Conservation (phyloP, 2,797 vertebrate genomes). For the Falco naumanni region DNA sequence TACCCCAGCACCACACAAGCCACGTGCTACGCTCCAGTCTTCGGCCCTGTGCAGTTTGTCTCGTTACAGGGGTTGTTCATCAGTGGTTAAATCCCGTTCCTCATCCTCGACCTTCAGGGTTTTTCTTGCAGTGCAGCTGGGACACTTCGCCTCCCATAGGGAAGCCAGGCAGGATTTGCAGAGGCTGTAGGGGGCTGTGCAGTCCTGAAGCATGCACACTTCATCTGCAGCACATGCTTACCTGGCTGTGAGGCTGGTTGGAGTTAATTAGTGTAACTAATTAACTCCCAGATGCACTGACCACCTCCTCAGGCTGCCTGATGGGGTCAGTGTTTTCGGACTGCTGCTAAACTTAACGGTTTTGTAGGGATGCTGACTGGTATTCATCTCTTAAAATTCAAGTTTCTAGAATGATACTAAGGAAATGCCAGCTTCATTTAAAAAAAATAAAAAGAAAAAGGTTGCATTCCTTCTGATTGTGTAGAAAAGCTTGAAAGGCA, state of each 20-base stretch:
- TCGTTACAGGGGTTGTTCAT: no score
- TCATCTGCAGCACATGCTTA: neutral
- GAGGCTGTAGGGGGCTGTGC: neutral
- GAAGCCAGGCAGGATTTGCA: neutral
- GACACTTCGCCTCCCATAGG: rapidly evolving
- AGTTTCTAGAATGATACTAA: neutral
- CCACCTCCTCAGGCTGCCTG: neutral
- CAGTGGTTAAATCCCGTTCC: neutral
- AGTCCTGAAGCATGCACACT: rapidly evolving
- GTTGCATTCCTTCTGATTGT: neutral
- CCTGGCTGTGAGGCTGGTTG: neutral
- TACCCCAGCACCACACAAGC: neutral
- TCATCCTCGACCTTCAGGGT: neutral
- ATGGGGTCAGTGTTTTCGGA: neutral
- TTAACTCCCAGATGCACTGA: neutral
- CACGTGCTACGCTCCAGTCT: rapidly evolving
- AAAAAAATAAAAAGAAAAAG: neutral
- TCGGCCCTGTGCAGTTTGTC: neutral
- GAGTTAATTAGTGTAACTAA: no score
- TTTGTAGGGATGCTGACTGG: neutral
- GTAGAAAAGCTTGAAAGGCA: neutral
- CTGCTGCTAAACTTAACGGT: neutral
- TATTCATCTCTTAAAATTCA: neutral
- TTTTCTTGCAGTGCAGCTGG: neutral
- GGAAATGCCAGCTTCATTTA: neutral